These are phyloP conservation scores for Poeciliopsis turneri DNA, from an alignment of 2,797 vertebrate genomes.

Conservation along the genomic window DNA sequence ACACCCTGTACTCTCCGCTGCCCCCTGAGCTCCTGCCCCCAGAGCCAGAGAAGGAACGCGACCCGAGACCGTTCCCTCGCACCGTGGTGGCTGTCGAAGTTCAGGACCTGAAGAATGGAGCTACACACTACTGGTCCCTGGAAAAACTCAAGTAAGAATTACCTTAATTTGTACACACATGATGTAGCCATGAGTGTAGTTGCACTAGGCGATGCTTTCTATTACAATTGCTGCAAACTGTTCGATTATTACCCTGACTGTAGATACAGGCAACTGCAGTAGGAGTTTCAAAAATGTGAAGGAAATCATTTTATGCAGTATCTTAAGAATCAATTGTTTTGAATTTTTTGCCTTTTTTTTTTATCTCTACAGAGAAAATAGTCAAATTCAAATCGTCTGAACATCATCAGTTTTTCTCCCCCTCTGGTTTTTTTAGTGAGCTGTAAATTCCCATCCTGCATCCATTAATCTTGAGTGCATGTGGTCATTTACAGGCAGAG, in stretches of 20 bases:
- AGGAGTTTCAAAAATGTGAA: neutral
- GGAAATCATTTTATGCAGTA: neutral
- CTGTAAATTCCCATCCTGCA: slow-evolving; percentile 3
- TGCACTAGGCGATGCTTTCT: neutral
- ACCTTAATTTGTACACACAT: neutral
- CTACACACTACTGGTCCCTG: slow-evolving; percentile 97
- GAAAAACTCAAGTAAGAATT: slow-evolving; percentile 93
- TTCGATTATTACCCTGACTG: neutral
- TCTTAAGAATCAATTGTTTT: neutral
- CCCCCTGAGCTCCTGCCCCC: slow-evolving; percentile 90
- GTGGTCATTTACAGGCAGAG: slow-evolving; percentile 83
- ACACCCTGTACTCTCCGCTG: slow-evolving; percentile 94
- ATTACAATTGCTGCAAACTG: neutral
- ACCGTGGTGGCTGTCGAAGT: slow-evolving; percentile 97
- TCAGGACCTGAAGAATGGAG: slow-evolving; percentile 97
- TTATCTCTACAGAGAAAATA: neutral
- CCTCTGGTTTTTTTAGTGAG: slow-evolving; percentile 10
- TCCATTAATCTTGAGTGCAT: slow-evolving; percentile 32
- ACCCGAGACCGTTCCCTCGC: slow-evolving; percentile 88
- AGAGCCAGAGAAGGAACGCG: slow-evolving; percentile 83
- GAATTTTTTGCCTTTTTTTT: neutral
- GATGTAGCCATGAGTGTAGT: slow-evolving; percentile 6
- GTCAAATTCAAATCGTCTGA: neutral
- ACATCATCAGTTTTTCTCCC: slow-evolving; percentile 5
- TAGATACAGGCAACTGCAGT: neutral